A percentile compares a stretch with the other conserved stretches of the same genome.
Conservation (phyloP, 1,140 invertebrate genomes). For the Oryctes rhinoceros region DNA sequence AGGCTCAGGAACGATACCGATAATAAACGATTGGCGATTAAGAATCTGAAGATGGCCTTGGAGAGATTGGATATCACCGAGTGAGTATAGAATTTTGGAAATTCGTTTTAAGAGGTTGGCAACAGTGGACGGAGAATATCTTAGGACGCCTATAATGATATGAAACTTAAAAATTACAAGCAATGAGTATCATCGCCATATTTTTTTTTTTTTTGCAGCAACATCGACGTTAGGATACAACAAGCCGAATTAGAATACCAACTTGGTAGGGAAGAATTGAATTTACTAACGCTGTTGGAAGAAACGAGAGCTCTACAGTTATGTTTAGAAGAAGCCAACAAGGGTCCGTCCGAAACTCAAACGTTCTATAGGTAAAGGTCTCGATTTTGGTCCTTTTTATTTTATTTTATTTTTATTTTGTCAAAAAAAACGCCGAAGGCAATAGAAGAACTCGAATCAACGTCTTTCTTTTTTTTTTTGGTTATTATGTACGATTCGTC, state of each 20-base stretch:
- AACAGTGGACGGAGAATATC: background rate
- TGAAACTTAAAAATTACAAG: too few species aligned
- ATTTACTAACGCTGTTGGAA: slow-evolving; percentile 82
- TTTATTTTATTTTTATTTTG: too few species aligned
- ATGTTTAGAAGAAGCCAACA: slow-evolving; percentile 76
- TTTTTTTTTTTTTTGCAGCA: slow-evolving; percentile 66
- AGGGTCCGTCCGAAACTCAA: slow-evolving; percentile 56
- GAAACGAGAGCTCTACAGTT: slow-evolving; percentile 81
- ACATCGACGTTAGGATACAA: slow-evolving; percentile 88
- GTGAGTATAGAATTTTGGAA: slow-evolving; percentile 56
- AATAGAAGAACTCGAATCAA: too few species aligned
- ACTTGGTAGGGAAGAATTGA: slow-evolving; percentile 85
- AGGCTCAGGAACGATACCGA: slow-evolving; percentile 75
- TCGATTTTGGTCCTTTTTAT: too few species aligned
- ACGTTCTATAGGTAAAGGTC: slow-evolving; percentile 72
- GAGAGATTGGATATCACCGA: slow-evolving; percentile 82
- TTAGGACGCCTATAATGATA: background rate
- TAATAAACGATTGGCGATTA: slow-evolving; percentile 75
- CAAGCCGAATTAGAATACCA: slow-evolving; percentile 90
- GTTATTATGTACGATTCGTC: too few species aligned
- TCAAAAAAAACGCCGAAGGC: too few species aligned
- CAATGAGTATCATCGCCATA: background rate
- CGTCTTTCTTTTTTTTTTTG: too few species aligned
- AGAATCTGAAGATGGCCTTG: slow-evolving; percentile 76
- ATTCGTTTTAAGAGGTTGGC: too few species aligned